Evolutionary conservation across 1,140 invertebrate species (phyloP).

Genomic region (Eriosoma lanigerum): DNA sequence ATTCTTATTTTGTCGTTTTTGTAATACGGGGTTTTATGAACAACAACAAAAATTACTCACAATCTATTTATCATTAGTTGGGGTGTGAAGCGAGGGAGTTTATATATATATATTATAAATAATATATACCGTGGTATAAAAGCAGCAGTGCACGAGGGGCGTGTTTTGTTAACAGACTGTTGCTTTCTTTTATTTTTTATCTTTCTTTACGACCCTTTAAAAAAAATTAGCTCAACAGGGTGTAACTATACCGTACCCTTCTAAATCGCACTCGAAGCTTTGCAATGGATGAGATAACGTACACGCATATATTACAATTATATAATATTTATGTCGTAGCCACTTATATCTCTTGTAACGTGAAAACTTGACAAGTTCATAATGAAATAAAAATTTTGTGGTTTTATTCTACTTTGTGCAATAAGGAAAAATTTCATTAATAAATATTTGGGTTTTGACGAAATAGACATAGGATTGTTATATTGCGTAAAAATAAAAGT

Average conservation of each 20-base stretch:
- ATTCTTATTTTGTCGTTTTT: not conserved
- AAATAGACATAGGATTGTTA: no score
- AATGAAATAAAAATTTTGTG: no score
- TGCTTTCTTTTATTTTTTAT: conserved; percentile 40
- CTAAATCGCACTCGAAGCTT: no score
- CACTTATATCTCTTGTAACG: no score
- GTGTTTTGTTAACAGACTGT: conserved; percentile 34
- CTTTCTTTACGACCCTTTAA: conserved; percentile 5
- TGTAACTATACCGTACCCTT: not conserved
- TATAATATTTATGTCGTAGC: no score
- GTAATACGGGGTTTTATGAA: not conserved
- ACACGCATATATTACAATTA: no score
- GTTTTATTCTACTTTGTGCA: no score
- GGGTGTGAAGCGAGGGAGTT: conserved; percentile 24
- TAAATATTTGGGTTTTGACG: no score
- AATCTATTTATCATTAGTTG: conserved; percentile 5
- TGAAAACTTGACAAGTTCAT: no score
- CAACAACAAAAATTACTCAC: not conserved
- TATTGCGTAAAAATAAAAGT: no score
- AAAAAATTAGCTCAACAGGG: conserved; percentile 28
- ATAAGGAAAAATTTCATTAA: no score
- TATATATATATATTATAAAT: not conserved
- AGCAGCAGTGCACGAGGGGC: conserved; percentile 12
- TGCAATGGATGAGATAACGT: no score
- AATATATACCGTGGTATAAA: not conserved